These are phyloP conservation scores for Lepidocyrtinus sp. DNA, from an alignment of 2,888 invertebrate genomes.

Conservation along the genomic window DNA sequence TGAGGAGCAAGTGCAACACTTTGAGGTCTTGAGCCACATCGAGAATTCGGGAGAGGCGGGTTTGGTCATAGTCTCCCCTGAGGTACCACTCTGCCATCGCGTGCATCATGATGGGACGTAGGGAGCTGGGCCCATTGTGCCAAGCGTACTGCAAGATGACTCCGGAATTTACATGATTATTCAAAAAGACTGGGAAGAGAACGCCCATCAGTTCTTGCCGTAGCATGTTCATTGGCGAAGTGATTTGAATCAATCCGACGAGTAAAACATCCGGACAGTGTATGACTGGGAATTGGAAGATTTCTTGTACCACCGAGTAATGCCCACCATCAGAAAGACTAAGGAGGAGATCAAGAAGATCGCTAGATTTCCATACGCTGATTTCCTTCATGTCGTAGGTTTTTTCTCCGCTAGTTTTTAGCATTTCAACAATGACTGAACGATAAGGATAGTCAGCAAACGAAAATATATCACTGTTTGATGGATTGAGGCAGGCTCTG, in stretches of 20 bases:
- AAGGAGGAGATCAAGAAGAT: slow-evolving; percentile 90
- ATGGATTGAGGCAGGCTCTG: slow-evolving; percentile 83
- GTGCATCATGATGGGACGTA: slow-evolving; percentile 91
- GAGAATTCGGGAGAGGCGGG: slow-evolving; percentile 91
- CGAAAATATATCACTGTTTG: slow-evolving; percentile 91
- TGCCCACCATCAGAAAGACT: slow-evolving; percentile 90
- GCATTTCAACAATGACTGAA: slow-evolving; percentile 87
- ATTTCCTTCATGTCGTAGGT: slow-evolving; percentile 90
- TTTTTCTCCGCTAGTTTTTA: slow-evolving; percentile 94
- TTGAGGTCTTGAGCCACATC: slow-evolving; percentile 95
- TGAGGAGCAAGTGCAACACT: slow-evolving; percentile 91
- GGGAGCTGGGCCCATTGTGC: slow-evolving; percentile 76
- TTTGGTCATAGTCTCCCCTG: slow-evolving; percentile 90
- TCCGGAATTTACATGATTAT: slow-evolving; percentile 96
- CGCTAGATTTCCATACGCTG: slow-evolving; percentile 92
- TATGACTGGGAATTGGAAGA: slow-evolving; percentile 92
- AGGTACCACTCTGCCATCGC: slow-evolving; percentile 99
- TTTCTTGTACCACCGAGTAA: slow-evolving; percentile 86
- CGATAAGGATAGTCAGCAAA: slow-evolving; percentile 93
- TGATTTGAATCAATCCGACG: slow-evolving; percentile 89
- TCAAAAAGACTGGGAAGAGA: slow-evolving; percentile 93
- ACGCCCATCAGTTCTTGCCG: slow-evolving; percentile 90
- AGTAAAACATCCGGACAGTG: slow-evolving; percentile 96
- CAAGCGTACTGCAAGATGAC: slow-evolving; percentile 97
- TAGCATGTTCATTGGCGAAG: slow-evolving; percentile 83